Evolutionary conservation across 2,113 vertebrate species (phyloP), one percentile per base, ranked within the genome.

Genomic region (Apus apus): DNA sequence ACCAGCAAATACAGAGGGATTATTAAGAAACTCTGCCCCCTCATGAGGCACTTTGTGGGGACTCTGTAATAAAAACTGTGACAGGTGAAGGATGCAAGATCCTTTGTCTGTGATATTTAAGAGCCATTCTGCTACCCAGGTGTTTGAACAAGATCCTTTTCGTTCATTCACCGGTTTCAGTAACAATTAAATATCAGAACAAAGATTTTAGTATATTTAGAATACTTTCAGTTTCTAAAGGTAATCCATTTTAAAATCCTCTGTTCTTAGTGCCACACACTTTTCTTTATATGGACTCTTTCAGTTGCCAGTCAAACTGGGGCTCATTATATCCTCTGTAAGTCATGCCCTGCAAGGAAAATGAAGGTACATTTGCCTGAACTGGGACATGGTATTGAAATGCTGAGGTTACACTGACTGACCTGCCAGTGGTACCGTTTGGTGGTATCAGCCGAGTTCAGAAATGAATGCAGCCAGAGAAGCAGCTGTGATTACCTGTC

Each of bases 401-500:
- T 32, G 62, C 62, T 19, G 87, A 89, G 65, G 53, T 71, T 80
- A 34, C 43, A 9, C 30, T 27, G 68, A 8, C 30, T 30, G 68
- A 89, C 38, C 51, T 34, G 73, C 18, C 25, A 43, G 65, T 40
- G 34, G 25, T 57, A 43, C 45, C 7, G 11, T 56, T 62, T 29
- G 34, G 62, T 12, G 27, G 7, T 10, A 65, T 17, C 21, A 90
- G 76, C 40, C 1, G 8, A 76, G 91, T 57, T 79, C 46, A 72
- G 73, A 85, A 73, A 66, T 36, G 70, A 72, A 3, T n/a, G 78
- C 53, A 89, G 92, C 34, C 70, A 48, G 82, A 70, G 62, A 43
- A 68, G 58, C 92, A 95, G 90, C 90, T 94, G 85, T 40, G 58
- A 83, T 88, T 94, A 94, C 88, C 92, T 95, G 87, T 61, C 58